Conservation (phyloP, 2,888 invertebrate genomes). For the Keiferia lycopersicella region DNA sequence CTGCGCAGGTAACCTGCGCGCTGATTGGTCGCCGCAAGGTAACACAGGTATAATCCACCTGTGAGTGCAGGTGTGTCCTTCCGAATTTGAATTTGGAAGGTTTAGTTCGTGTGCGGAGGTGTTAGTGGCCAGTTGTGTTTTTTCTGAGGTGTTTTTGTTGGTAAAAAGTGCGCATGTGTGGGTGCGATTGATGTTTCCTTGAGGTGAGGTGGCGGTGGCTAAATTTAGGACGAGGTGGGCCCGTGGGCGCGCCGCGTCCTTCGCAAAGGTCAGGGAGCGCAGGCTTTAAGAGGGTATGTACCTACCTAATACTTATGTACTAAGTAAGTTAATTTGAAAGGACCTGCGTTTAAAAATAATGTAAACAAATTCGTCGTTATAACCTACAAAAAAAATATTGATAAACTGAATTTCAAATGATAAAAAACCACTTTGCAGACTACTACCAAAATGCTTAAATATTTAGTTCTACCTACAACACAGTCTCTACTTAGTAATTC, state of each 20-base stretch:
- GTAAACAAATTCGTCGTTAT: neutral
- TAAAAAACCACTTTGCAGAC: no score
- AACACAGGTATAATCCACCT: conserved; percentile 60
- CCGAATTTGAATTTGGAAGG: conserved; percentile 25
- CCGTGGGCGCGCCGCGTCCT: conserved; percentile 66
- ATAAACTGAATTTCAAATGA: neutral
- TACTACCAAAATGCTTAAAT: neutral
- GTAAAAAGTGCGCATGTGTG: conserved; percentile 76
- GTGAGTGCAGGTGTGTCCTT: conserved; percentile 55
- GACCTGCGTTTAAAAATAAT: no score
- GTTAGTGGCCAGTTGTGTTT: conserved; percentile 37
- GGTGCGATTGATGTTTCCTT: conserved; percentile 78
- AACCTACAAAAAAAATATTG: neutral
- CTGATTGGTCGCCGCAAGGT: conserved; percentile 69
- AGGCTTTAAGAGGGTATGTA: conserved; percentile 19
- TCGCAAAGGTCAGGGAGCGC: conserved; percentile 47
- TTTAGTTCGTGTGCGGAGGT: conserved; percentile 32
- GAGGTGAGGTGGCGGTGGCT: conserved; percentile 80
- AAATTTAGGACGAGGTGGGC: conserved; percentile 71
- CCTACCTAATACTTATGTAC: conserved; percentile 11
- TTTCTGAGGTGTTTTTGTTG: conserved; percentile 29
- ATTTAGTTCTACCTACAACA: neutral
- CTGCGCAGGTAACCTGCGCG: conserved; percentile 79
- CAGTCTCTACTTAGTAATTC: neutral
- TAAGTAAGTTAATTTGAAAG: neutral